These are phyloP conservation scores for Ammodytes marinus DNA, from an alignment of 2,113 vertebrate genomes.

Conservation along the genomic window DNA sequence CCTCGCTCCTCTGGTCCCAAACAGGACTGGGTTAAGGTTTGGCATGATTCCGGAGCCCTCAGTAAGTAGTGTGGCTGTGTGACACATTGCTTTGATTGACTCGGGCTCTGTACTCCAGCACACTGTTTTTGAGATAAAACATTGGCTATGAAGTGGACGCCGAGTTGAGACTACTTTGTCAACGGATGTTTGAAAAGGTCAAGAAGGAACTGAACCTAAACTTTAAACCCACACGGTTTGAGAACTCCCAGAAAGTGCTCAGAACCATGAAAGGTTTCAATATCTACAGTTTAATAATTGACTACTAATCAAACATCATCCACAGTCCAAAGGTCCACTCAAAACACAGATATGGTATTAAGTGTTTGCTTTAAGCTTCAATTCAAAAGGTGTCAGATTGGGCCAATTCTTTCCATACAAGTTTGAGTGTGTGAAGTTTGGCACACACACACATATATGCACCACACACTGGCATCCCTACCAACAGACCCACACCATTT, in stretches of 20 bases:
- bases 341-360: no score
- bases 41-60: background rate
- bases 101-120: background rate
- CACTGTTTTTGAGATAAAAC: background rate
- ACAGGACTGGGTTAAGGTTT: background rate
- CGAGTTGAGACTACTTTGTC: background rate
- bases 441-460: no score
- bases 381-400: no score
- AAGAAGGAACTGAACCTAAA: background rate
- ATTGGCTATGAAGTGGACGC: background rate
- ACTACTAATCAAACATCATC: background rate
- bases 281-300: background rate
- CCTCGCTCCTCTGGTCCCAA: background rate
- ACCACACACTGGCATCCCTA: no score
- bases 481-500: no score
- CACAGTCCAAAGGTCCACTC: no score
- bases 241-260: background rate
- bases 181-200: background rate
- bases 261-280: background rate
- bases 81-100: background rate
- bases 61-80: background rate
- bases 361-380: no score
- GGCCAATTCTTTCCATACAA: no score
- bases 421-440: no score
- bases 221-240: background rate